Evolutionary conservation across 2,113 vertebrate species (phyloP).

Genomic region (Oriolus oriolus): DNA sequence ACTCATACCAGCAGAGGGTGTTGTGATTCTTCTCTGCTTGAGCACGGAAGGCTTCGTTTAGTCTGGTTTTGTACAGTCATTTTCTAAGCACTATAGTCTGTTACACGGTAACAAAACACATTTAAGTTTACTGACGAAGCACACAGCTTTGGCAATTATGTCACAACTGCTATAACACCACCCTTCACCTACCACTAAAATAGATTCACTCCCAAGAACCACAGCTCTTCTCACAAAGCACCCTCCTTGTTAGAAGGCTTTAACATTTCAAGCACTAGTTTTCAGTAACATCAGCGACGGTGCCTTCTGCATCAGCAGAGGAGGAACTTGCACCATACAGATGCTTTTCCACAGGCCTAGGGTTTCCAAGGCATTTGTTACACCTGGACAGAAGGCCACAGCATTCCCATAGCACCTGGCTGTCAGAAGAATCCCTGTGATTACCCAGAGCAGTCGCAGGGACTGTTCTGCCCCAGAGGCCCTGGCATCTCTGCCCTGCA

Average conservation of each 20-base stretch:
- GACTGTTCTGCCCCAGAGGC: background rate
- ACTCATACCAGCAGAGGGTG: constrained; percentile 8
- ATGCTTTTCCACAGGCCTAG: background rate
- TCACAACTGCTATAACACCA: background rate
- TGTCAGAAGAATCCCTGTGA: background rate
- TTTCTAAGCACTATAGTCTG: background rate
- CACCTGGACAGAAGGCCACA: background rate
- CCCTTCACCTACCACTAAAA: background rate
- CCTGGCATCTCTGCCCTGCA: accelerated
- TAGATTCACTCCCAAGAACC: background rate
- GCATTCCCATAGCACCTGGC: background rate
- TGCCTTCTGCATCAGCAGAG: background rate
- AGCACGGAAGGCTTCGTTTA: background rate
- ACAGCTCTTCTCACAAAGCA: background rate
- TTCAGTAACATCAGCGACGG: background rate
- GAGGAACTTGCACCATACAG: background rate
- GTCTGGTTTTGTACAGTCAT: background rate
- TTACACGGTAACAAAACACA: background rate
- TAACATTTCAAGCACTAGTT: background rate
- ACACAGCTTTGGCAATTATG: background rate
- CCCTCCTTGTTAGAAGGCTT: background rate
- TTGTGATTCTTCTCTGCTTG: background rate
- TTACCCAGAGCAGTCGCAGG: background rate
- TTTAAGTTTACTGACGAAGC: background rate
- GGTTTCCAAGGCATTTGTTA: background rate